Evolutionary conservation across 35 echinoderm and acorn worm species (phyloP).

Genomic region (Acanthaster planci): DNA sequence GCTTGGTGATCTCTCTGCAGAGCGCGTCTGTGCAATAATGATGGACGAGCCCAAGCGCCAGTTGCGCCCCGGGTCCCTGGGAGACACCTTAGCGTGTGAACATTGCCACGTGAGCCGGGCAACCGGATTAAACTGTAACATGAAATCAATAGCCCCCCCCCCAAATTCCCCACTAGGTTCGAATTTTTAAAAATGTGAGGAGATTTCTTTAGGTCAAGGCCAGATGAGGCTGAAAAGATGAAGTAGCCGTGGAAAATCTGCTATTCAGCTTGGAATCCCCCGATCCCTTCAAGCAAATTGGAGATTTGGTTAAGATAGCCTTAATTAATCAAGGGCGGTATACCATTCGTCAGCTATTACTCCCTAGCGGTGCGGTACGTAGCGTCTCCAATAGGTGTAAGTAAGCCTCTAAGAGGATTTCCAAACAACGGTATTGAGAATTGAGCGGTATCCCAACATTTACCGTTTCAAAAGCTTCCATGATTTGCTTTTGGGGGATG

Average conservation of each 20-base stretch:
- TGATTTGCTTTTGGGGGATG: too few species aligned
- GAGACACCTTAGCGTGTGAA: constrained; percentile 9
- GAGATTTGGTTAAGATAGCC: constrained; percentile 14
- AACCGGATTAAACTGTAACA: constrained; percentile 19
- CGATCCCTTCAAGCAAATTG: constrained; percentile 13
- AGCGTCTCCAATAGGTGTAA: constrained; percentile 25
- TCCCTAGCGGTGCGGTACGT: not conserved
- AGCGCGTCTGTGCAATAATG: too few species aligned
- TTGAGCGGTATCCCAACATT: too few species aligned
- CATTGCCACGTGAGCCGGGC: constrained; percentile 14
- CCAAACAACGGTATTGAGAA: too few species aligned
- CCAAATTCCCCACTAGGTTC: not conserved
- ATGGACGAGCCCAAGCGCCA: too few species aligned
- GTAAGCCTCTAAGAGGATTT: constrained; percentile 26
- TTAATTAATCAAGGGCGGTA: constrained; percentile 19
- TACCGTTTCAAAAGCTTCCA: too few species aligned
- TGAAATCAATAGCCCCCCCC: constrained; percentile 6
- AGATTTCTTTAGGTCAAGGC: not conserved
- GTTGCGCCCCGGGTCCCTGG: not conserved
- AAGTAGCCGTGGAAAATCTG: not conserved
- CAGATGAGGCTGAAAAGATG: not conserved
- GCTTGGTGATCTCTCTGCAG: too few species aligned
- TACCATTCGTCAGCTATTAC: not conserved
- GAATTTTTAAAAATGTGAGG: too few species aligned
- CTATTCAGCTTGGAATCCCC: not conserved